Base-by-base conservation (phyloP, 2,888 invertebrate genomes). In the Tromatobia lineatoria region DNA sequence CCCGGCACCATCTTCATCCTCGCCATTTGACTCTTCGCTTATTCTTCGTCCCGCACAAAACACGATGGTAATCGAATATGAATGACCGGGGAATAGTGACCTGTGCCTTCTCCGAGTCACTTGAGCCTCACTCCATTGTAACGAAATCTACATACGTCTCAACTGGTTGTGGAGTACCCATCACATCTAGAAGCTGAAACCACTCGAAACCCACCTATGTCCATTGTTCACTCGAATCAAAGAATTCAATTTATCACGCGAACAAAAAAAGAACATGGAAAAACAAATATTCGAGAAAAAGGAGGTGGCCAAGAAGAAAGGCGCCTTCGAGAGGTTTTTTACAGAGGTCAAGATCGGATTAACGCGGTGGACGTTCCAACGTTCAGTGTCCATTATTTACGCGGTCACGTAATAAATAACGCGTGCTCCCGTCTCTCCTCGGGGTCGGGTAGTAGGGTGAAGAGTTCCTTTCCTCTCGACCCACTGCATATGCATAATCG, bases 311-410 rank as follows among this genome's bases (percentile, higher is more conserved):
- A 29, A n/a, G 42, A 61, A 57, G 54, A 83, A 59, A 47, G 70
- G 64, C 67, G 67, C 50, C 54, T 13, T 61, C 18, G 57, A 75
- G 57, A n/a, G 80, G 57, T 52, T n/a, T 38, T 42, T 47, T 77
- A 75, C 10, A n/a, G 34, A 82, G 87, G 79, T 87, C 85, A 83
- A 87, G 84, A 86, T 86, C 85, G 75, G 86, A 87, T 85, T 86
- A 85, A 83, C 84, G 64, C 70, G 42, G 71, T 78, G 75, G 74
- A 79, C 82, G 71, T 73, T 79, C 73, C 57, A 64, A 66, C 70
- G 59, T 74, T 78, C 64, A 59, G 75, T 71, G 87, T 86, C 88
- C 91, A 91, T 91, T 91, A 91, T 91, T 91, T 90, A 91, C 88
- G 84, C 83, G 83, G 80, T 86, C 87, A 83, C 82, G 88, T 88